Evolutionary conservation across 2,113 vertebrate species (phyloP).

Genomic region (Bubalus kerabau): DNA sequence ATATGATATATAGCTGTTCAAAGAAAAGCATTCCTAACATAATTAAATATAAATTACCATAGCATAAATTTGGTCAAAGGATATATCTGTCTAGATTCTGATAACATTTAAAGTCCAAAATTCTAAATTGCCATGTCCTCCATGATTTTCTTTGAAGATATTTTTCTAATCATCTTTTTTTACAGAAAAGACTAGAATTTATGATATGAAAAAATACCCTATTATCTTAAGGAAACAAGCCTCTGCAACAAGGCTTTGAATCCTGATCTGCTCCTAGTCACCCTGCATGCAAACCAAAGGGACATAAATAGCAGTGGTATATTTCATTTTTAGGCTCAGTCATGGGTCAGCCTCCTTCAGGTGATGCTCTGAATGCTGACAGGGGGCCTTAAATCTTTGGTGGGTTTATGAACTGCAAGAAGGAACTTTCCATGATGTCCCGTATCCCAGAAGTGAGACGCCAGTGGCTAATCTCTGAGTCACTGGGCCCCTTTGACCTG

Average conservation of each 20-base stretch:
- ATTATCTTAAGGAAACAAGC: conserved; percentile 39
- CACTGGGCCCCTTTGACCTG: neutral
- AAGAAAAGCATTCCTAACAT: neutral
- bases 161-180: neutral
- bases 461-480: neutral
- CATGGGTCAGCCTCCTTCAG: neutral
- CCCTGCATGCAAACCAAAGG: neutral
- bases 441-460: neutral
- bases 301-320: neutral
- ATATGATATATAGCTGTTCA: neutral
- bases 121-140: neutral
- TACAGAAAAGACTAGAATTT: conserved; percentile 2
- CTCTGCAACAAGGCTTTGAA: neutral
- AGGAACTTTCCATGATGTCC: neutral
- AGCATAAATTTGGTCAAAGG: neutral
- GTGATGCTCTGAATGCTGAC: neutral
- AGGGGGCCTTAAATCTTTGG: conserved; percentile 30
- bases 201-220: neutral
- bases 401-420: neutral
- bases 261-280: neutral
- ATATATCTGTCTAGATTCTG: neutral
- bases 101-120: neutral
- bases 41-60: neutral
- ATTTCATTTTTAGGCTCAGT: neutral
- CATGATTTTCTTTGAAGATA: conserved; percentile 28